phyloP scores from a whole-genome alignment of 2,113 vertebrate genomes.

The Nycticryphes semicollaris region DNA sequence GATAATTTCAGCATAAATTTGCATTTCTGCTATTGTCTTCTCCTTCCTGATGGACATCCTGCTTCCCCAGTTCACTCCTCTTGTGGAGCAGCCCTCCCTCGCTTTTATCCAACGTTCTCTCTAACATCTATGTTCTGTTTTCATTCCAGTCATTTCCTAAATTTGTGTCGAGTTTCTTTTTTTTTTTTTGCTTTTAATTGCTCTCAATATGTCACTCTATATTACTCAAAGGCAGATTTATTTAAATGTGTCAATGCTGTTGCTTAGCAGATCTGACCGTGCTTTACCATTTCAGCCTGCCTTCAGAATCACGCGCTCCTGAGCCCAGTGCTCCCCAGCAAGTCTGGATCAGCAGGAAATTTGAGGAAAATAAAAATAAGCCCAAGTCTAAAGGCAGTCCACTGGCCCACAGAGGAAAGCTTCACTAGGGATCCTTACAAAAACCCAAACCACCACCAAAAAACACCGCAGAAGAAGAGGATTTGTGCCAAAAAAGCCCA shows the following conservation, averaged over 20 bases:
- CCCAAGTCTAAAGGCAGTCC: neutral
- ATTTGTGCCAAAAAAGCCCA: neutral
- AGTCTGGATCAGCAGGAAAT: neutral
- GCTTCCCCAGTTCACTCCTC: neutral
- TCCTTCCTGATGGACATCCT: neutral
- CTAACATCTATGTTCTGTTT: neutral
- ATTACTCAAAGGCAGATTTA: slow-evolving; percentile 57
- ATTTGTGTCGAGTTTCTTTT: neutral
- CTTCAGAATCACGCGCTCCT: neutral
- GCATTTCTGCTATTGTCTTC: neutral
- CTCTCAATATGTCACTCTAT: slow-evolving; percentile 63
- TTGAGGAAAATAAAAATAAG: neutral
- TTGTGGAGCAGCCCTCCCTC: neutral
- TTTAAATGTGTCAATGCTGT: slow-evolving; percentile 58
- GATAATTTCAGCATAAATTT: neutral
- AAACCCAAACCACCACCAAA: neutral
- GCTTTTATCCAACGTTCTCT: neutral
- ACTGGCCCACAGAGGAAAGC: neutral
- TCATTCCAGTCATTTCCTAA: slow-evolving; percentile 34
- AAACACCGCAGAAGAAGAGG: neutral
- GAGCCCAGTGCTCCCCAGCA: neutral
- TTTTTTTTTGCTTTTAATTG: slow-evolving; percentile 43
- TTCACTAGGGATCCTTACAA: neutral
- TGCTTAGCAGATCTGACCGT: slow-evolving; percentile 55
- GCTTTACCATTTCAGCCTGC: neutral